Conservation (phyloP, 2,888 invertebrate genomes). For the Drosophila suboccidentalis region DNA sequence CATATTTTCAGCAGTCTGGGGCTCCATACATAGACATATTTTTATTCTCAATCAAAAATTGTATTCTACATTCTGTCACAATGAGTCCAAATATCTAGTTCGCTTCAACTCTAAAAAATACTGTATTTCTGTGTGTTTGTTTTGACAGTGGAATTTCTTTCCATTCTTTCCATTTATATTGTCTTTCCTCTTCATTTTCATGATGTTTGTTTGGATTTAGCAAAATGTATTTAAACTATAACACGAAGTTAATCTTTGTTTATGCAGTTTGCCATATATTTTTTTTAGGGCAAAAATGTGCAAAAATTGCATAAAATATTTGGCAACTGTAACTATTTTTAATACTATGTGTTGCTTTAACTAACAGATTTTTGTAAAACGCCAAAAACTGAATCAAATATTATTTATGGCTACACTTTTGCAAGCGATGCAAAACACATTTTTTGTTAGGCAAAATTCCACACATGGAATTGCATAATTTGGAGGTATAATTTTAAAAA, state of each 20-base stretch:
- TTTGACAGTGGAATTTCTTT: not conserved
- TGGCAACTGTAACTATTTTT: slow-evolving; percentile 37
- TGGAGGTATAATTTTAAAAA: slow-evolving; percentile 70
- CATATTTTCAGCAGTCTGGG: too few relatives aligned
- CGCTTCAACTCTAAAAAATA: not conserved
- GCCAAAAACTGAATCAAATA: slow-evolving; percentile 61
- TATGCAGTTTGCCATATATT: slow-evolving; percentile 9
- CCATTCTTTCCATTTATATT: not conserved
- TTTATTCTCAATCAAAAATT: too few relatives aligned
- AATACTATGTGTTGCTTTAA: slow-evolving; percentile 21
- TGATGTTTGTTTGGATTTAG: not conserved
- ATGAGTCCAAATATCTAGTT: not conserved
- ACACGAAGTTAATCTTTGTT: slow-evolving; percentile 6
- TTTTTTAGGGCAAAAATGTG: slow-evolving; percentile 21
- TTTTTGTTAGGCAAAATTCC: slow-evolving; percentile 36
- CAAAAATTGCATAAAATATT: slow-evolving; percentile 48
- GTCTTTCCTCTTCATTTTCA: not conserved
- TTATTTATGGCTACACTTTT: slow-evolving; percentile 65
- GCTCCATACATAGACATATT: too few relatives aligned
- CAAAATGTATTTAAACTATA: not conserved
- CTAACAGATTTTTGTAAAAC: slow-evolving; percentile 18
- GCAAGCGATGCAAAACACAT: slow-evolving; percentile 60
- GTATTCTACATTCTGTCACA: too few relatives aligned
- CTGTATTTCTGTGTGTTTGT: not conserved
- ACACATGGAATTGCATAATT: slow-evolving; percentile 77